A percentile compares a stretch with the other conserved stretches of the same genome.
These are phyloP conservation scores for Cheilosia pagana DNA, from an alignment of 2,888 invertebrate genomes.

Conservation along the genomic window DNA sequence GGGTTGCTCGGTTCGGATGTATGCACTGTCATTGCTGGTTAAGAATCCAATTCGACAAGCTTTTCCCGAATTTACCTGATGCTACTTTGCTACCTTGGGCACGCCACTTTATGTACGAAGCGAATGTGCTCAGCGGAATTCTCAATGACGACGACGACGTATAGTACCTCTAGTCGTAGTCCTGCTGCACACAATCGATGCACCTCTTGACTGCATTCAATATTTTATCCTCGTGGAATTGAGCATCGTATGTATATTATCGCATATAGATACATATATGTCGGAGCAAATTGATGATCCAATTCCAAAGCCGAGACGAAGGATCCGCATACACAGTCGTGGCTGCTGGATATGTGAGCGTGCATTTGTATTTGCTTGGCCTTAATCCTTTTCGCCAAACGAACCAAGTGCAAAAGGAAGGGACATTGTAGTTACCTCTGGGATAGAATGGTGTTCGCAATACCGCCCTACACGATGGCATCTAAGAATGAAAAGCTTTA, in stretches of 20 bases:
- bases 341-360: slow-evolving; percentile 35
- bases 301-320: slow-evolving; percentile 45
- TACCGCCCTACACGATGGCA: neutral
- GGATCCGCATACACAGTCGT: slow-evolving; percentile 13
- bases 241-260: slow-evolving; percentile 15
- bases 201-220: slow-evolving; percentile 66
- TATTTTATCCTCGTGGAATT: slow-evolving; percentile 53
- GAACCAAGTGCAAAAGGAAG: slow-evolving; percentile 24
- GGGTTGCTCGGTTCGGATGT: slow-evolving; percentile 40
- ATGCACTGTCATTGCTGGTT: slow-evolving; percentile 61
- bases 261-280: slow-evolving; percentile 2
- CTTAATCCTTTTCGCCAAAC: slow-evolving; percentile 56
- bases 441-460: slow-evolving; percentile 9
- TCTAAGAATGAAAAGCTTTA: neutral
- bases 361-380: slow-evolving; percentile 63
- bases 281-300: slow-evolving; percentile 69
- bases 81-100: slow-evolving; percentile 47
- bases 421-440: slow-evolving; percentile 6
- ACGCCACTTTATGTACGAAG: slow-evolving; percentile 44
- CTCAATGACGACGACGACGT: slow-evolving; percentile 35
- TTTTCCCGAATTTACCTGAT: slow-evolving; percentile 66
- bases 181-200: slow-evolving; percentile 33
- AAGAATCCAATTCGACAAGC: slow-evolving; percentile 70
- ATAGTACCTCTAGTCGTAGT: no score
- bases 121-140: slow-evolving; percentile 63